These are phyloP conservation scores for Herminia tarsipennalis DNA, from an alignment of 2,888 invertebrate genomes.

Conservation along the genomic window DNA sequence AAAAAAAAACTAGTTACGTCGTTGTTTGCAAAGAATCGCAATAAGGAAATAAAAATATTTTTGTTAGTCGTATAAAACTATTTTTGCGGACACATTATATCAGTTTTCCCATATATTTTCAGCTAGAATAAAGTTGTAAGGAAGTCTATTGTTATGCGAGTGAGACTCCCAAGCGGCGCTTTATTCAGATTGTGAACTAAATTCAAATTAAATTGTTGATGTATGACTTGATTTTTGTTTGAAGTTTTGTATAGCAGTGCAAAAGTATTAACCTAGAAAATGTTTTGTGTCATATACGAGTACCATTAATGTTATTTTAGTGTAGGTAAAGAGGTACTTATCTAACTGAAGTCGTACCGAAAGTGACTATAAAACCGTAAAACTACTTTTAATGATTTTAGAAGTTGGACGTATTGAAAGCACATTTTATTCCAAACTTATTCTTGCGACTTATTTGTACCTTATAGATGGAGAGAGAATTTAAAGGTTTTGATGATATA, in stretches of 20 bases:
- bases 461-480: too few relatives aligned
- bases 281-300: too few relatives aligned
- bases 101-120: slow-evolving; percentile 22
- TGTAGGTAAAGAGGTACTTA: too few relatives aligned
- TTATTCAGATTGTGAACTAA: not conserved
- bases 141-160: slow-evolving; percentile 2
- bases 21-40: not conserved
- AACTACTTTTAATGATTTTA: too few relatives aligned
- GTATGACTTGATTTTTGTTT: not conserved
- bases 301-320: too few relatives aligned
- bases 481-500: too few relatives aligned
- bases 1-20: not conserved
- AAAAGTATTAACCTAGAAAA: too few relatives aligned
- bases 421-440: too few relatives aligned
- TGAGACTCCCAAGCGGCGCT: not conserved
- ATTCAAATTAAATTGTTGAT: not conserved
- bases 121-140: slow-evolving; percentile 25
- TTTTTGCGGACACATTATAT: slow-evolving; percentile 15
- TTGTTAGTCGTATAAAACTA: slow-evolving; percentile 1
- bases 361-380: too few relatives aligned
- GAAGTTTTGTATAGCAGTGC: not conserved
- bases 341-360: too few relatives aligned
- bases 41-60: not conserved
- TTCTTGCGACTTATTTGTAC: too few relatives aligned
- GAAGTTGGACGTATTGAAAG: too few relatives aligned